Conservation (phyloP, 2,888 invertebrate species). For the Busseola fusca region DNA sequence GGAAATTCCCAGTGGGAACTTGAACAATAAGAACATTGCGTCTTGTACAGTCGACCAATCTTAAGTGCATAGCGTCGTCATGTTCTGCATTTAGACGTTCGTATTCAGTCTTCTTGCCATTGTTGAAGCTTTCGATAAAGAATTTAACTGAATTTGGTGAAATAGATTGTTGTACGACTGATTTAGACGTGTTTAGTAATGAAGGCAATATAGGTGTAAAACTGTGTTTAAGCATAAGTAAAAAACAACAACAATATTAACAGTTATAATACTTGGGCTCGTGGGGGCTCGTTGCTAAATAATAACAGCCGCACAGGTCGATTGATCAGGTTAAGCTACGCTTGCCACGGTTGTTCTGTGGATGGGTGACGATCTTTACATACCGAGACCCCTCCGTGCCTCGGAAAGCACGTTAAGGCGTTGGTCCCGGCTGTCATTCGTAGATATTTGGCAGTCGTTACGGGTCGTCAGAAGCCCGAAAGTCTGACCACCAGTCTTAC, state of each 20-base stretch:
- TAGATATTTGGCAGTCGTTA: too few species aligned
- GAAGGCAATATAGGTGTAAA: not conserved
- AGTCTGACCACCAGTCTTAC: too few species aligned
- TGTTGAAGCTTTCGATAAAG: slow-evolving; percentile 54
- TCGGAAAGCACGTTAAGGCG: too few species aligned
- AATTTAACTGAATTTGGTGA: slow-evolving; percentile 49
- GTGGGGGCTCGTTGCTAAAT: too few species aligned
- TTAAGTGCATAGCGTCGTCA: slow-evolving; percentile 75
- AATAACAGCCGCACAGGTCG: too few species aligned
- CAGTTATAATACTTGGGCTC: too few species aligned
- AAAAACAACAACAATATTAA: not conserved
- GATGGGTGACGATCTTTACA: too few species aligned
- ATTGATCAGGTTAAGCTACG: too few species aligned
- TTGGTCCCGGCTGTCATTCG: too few species aligned
- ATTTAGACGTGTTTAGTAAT: not conserved
- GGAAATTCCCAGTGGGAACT: slow-evolving; percentile 62
- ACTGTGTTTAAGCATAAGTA: not conserved
- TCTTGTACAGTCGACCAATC: slow-evolving; percentile 71
- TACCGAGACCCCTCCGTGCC: too few species aligned
- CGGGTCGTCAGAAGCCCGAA: too few species aligned
- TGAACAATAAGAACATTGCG: slow-evolving; percentile 68
- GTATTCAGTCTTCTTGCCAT: slow-evolving; percentile 56
- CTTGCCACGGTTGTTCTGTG: too few species aligned
- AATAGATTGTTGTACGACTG: slow-evolving; percentile 10
- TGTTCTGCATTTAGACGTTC: slow-evolving; percentile 71